These are phyloP conservation scores for Burhinus oedicnemus DNA, from an alignment of 2,113 vertebrate genomes.

Conservation along the genomic window DNA sequence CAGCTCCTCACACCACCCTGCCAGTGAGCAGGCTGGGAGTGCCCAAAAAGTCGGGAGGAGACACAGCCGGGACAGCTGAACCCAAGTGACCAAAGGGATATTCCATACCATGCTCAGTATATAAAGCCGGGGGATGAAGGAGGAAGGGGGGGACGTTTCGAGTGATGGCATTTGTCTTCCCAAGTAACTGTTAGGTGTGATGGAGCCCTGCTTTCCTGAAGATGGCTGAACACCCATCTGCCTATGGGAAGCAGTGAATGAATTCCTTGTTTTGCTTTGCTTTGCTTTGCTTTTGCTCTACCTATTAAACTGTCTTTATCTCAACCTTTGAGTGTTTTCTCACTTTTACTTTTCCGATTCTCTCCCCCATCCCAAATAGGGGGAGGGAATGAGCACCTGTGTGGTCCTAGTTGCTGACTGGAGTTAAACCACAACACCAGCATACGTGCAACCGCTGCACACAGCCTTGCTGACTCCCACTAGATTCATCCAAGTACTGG, in stretches of 20 bases:
- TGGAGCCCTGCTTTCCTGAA: not conserved
- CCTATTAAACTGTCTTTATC: not conserved
- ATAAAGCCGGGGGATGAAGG: not conserved
- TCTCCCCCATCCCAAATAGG: not conserved
- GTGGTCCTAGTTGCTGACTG: not conserved
- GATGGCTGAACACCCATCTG: not conserved
- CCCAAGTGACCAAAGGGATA: not conserved
- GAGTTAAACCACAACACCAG: not conserved
- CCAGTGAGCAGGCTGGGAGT: not conserved
- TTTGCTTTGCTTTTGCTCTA: not conserved
- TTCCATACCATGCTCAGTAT: not conserved
- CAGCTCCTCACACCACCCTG: not conserved
- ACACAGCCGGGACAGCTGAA: not conserved
- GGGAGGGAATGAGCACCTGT: not conserved
- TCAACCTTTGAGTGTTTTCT: not conserved
- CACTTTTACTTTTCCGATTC: not conserved
- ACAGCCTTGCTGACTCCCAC: not conserved
- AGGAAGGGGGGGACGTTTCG: not conserved
- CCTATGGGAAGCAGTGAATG: not conserved
- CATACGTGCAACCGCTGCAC: rapidly evolving
- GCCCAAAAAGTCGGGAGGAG: not conserved
- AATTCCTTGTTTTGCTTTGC: not conserved
- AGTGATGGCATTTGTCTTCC: not conserved
- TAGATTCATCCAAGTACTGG: not conserved
- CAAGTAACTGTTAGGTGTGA: not conserved